A percentile compares a stretch with the other conserved stretches of the same genome.
These are phyloP conservation scores for Sus scrofa DNA, from an alignment of 2,113 vertebrate genomes.

Conservation along the genomic window DNA sequence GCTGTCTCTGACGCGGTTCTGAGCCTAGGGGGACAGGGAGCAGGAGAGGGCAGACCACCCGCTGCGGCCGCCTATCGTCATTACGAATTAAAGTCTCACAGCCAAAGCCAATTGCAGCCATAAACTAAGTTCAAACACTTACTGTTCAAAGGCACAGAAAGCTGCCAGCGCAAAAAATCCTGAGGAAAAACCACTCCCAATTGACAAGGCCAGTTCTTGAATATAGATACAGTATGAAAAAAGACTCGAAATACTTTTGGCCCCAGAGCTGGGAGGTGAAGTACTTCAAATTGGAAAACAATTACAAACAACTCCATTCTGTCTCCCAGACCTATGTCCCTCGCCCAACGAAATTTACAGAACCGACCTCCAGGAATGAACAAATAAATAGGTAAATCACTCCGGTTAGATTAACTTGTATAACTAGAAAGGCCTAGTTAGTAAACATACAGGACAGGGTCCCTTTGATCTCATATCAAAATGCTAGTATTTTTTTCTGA, in stretches of 20 bases:
- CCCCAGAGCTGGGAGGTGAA: neutral
- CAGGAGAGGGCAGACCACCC: neutral
- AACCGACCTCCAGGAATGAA: neutral
- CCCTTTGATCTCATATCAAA: neutral
- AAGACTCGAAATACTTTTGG: neutral
- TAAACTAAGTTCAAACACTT: neutral
- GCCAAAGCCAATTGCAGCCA: neutral
- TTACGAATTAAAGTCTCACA: neutral
- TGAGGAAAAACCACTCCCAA: neutral
- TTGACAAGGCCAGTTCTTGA: neutral
- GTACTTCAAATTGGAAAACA: neutral
- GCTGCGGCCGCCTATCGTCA: neutral
- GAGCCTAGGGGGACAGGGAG: neutral
- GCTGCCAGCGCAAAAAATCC: neutral
- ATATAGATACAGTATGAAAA: neutral
- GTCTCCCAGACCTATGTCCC: neutral
- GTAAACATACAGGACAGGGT: neutral
- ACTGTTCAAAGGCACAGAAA: neutral
- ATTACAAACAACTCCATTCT: neutral
- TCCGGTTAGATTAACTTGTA: neutral
- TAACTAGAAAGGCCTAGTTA: neutral
- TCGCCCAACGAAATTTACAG: neutral
- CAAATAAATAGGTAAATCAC: neutral
- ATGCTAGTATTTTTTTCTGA: neutral
- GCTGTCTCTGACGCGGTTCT: rapidly evolving